Evolutionary conservation across 2,888 invertebrate species (phyloP).

Genomic region (Drosophila parthenogenetica): DNA sequence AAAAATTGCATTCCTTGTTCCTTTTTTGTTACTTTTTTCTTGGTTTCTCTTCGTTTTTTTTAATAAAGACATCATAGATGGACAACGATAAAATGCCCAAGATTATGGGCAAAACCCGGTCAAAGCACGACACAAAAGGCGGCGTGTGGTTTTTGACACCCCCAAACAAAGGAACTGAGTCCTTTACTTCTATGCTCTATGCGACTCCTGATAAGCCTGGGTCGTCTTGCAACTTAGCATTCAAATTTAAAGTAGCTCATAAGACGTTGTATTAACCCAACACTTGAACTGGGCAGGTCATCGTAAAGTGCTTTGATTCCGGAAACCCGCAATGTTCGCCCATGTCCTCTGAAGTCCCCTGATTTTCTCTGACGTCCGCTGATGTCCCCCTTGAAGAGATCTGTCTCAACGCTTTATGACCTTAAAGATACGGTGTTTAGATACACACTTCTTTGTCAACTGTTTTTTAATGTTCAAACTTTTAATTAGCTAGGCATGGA

Average conservation of each 20-base stretch:
- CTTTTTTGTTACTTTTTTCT: conserved; percentile 5
- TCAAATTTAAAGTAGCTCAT: conserved; percentile 53
- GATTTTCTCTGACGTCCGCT: too few species aligned
- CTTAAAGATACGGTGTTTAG: conserved; percentile 60
- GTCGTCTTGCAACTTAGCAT: conserved; percentile 33
- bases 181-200: conserved; percentile 24
- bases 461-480: conserved; percentile 47
- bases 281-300: conserved; percentile 42
- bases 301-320: conserved; percentile 33
- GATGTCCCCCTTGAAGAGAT: background rate
- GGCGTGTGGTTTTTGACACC: conserved; percentile 60
- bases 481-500: conserved; percentile 53
- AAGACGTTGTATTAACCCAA: conserved; percentile 50
- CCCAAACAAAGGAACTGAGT: conserved; percentile 25
- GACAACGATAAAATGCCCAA: conserved; percentile 82
- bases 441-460: conserved; percentile 18
- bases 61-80: conserved; percentile 83
- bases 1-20: conserved; percentile 65
- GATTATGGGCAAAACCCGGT: conserved; percentile 75
- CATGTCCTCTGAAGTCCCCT: background rate
- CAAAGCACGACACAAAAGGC: conserved; percentile 42
- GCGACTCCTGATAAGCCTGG: conserved; percentile 43
- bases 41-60: conserved; percentile 37
- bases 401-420: conserved; percentile 50
- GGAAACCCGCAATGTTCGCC: conserved; percentile 7